Conservation (phyloP, 2,797 vertebrate species). For the Mus minutoides region DNA sequence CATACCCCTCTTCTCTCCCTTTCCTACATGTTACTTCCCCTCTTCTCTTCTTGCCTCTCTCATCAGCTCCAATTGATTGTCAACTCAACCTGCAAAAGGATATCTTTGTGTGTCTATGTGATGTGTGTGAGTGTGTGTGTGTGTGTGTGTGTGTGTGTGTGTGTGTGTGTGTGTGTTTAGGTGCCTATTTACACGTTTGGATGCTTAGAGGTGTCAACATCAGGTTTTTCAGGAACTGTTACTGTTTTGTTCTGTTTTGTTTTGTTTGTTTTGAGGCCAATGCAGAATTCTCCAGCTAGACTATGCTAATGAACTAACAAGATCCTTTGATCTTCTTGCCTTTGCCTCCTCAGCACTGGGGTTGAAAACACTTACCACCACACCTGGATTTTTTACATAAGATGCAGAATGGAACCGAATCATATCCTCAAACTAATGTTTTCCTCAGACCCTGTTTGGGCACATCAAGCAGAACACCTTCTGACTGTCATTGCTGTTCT, state of each 20-base stretch:
- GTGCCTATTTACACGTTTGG: not conserved
- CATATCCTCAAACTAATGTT: too few relatives aligned
- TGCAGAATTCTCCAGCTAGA: not conserved
- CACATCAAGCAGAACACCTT: not conserved
- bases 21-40: fast-evolving
- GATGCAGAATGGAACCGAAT: not conserved
- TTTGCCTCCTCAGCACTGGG: not conserved
- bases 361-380: not conserved
- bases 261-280: not conserved
- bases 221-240: not conserved
- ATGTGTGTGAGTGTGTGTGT: not conserved
- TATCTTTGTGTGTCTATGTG: not conserved
- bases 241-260: not conserved
- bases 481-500: not conserved
- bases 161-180: not conserved
- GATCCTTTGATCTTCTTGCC: not conserved
- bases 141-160: not conserved
- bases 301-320: not conserved
- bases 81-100: not conserved
- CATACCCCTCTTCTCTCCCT: not conserved
- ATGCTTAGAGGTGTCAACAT: not conserved
- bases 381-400: not conserved
- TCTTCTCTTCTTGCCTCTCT: not conserved
- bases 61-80: not conserved
- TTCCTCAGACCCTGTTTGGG: not conserved